Percentiles rank a stretch among this genome's conserved stretches.
These are phyloP conservation scores for Microhierax caerulescens DNA, from an alignment of 2,797 vertebrate genomes.

Conservation along the genomic window DNA sequence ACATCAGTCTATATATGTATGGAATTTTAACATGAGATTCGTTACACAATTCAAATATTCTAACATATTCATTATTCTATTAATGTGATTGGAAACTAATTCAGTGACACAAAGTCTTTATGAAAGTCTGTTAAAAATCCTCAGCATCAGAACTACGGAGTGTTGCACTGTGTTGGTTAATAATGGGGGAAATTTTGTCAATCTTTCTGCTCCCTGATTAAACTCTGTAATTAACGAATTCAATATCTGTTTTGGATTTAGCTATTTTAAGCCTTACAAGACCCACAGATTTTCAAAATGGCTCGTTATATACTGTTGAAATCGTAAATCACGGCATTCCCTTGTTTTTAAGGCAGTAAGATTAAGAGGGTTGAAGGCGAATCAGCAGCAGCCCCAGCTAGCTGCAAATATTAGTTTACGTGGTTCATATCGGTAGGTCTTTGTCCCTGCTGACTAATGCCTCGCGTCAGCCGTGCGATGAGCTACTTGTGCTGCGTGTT, in stretches of 20 bases:
- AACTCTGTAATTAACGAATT: not conserved
- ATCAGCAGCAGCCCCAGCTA: not conserved
- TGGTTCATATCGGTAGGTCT: not conserved
- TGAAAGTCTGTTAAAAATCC: not conserved
- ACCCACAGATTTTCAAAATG: not conserved
- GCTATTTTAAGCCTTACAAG: not conserved
- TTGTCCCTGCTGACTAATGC: not conserved
- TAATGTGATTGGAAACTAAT: not conserved
- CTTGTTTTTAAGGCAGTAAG: not conserved
- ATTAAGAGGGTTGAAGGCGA: not conserved
- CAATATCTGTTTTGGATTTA: not conserved
- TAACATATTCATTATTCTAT: not conserved
- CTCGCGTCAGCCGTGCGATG: accelerated
- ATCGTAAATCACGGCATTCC: not conserved
- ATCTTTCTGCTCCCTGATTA: not conserved
- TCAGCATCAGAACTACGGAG: not conserved
- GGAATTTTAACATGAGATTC: not conserved
- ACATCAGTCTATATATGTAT: not conserved
- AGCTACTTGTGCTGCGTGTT: not conserved
- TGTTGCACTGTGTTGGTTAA: not conserved
- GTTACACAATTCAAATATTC: not conserved
- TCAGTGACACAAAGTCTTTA: not conserved
- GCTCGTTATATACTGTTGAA: not conserved
- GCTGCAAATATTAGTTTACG: not conserved
- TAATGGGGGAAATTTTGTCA: not conserved